Evolutionary conservation across 2,797 vertebrate species (phyloP).

Genomic region (Notolabrus celidotus): DNA sequence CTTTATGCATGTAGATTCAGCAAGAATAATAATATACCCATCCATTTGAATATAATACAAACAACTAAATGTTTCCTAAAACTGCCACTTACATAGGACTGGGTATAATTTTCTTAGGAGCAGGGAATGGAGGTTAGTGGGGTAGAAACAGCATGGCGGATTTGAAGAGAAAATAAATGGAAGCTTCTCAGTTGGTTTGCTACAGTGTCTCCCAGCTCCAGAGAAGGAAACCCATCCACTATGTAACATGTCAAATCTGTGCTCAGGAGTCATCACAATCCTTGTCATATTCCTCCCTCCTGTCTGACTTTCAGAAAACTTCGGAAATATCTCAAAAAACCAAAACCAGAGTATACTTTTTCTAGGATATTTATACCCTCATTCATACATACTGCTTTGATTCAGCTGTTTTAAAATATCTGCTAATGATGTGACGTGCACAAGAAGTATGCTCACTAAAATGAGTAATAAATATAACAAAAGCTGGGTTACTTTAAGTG

Average conservation of each 20-base stretch:
- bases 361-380: not conserved
- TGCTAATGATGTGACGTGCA: not conserved
- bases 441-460: not conserved
- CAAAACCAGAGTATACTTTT: slow-evolving; percentile 31
- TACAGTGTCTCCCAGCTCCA: slow-evolving; percentile 63
- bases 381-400: not conserved
- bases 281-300: slow-evolving; percentile 41
- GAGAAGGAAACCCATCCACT: slow-evolving; percentile 60
- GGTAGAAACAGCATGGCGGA: slow-evolving; percentile 43
- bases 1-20: slow-evolving; percentile 46
- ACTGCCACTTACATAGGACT: slow-evolving; percentile 6
- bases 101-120: slow-evolving; percentile 22
- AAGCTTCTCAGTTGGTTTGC: slow-evolving; percentile 74
- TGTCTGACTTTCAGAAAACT: slow-evolving; percentile 58
- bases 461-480: not conserved
- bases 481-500: slow-evolving; percentile 5
- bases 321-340: slow-evolving; percentile 44
- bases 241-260: slow-evolving; percentile 68
- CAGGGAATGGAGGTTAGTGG: slow-evolving; percentile 39
- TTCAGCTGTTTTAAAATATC: not conserved
- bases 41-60: slow-evolving; percentile 3
- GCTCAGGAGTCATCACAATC: slow-evolving; percentile 58
- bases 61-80: slow-evolving; percentile 25
- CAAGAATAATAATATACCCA: slow-evolving; percentile 16
- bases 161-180: slow-evolving; percentile 68